These are phyloP conservation scores for Xylota sylvarum DNA, from an alignment of 2,888 invertebrate genomes.

Conservation along the genomic window DNA sequence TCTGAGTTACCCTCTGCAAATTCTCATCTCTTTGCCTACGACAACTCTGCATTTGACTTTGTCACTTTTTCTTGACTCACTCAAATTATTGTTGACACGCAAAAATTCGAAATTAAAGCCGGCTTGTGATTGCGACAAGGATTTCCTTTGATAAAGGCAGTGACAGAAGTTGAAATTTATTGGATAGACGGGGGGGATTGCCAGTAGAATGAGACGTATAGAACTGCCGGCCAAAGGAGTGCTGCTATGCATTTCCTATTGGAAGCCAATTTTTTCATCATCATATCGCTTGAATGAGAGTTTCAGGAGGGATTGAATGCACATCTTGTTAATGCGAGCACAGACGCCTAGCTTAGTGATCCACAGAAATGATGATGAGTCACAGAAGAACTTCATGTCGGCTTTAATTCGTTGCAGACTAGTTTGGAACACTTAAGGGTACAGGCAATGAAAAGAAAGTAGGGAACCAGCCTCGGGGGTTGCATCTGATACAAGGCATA, in stretches of 20 bases:
- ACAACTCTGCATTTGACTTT: conserved; percentile 63
- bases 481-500: neutral
- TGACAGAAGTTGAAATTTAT: conserved; percentile 35
- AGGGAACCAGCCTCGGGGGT: neutral
- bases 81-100: conserved; percentile 73
- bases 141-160: conserved; percentile 55
- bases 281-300: conserved; percentile 6
- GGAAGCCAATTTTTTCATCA: conserved; percentile 22
- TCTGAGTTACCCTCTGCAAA: conserved; percentile 38
- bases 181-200: neutral
- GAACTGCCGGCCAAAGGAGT: conserved; percentile 7
- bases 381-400: neutral
- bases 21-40: conserved; percentile 54
- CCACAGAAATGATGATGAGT: neutral
- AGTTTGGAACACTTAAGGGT: conserved; percentile 19
- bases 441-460: conserved; percentile 3
- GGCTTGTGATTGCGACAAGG: conserved; percentile 30
- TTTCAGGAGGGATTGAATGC: neutral
- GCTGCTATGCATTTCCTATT: conserved; percentile 10
- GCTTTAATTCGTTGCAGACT: conserved; percentile 21
- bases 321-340: neutral
- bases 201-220: neutral
- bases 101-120: conserved; percentile 62
- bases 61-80: conserved; percentile 69
- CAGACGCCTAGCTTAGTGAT: neutral